These are phyloP conservation scores for Tonatia bakeri DNA, from an alignment of 2,113 vertebrate species.

Conservation along the genomic window DNA sequence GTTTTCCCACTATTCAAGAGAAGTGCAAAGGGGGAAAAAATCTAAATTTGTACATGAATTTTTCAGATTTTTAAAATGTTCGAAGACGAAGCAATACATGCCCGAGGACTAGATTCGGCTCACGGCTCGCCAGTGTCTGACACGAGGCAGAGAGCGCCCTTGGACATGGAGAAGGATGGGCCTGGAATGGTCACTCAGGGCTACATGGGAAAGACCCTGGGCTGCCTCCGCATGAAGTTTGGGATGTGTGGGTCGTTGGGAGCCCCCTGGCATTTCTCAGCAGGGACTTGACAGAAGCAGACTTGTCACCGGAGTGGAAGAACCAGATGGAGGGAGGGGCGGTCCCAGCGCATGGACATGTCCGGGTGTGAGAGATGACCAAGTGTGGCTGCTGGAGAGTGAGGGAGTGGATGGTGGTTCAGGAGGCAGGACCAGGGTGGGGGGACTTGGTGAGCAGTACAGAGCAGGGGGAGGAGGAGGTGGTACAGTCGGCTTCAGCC, in stretches of 20 bases:
- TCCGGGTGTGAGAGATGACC: accelerated
- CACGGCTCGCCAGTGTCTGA: too few relatives aligned
- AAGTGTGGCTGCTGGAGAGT: accelerated
- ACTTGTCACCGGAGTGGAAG: neutral
- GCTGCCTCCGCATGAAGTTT: neutral
- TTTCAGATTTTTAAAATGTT: neutral
- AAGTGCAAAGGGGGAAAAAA: neutral
- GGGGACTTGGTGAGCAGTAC: accelerated
- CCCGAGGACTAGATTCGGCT: neutral
- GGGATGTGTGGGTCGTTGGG: neutral
- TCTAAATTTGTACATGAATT: neutral
- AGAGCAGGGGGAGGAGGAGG: too few relatives aligned
- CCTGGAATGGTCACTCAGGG: neutral
- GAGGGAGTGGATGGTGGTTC: accelerated
- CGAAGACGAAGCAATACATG: neutral
- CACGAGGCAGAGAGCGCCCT: accelerated
- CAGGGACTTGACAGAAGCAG: neutral
- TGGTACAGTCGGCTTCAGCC: too few relatives aligned
- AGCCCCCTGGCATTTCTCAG: neutral
- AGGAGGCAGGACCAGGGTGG: neutral
- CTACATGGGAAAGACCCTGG: neutral
- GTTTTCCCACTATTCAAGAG: neutral
- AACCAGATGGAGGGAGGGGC: neutral
- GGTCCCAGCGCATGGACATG: neutral
- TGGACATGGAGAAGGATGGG: accelerated